phyloP scores from a whole-genome alignment of 2,113 vertebrate genomes.

The Oreochromis spilurus region DNA sequence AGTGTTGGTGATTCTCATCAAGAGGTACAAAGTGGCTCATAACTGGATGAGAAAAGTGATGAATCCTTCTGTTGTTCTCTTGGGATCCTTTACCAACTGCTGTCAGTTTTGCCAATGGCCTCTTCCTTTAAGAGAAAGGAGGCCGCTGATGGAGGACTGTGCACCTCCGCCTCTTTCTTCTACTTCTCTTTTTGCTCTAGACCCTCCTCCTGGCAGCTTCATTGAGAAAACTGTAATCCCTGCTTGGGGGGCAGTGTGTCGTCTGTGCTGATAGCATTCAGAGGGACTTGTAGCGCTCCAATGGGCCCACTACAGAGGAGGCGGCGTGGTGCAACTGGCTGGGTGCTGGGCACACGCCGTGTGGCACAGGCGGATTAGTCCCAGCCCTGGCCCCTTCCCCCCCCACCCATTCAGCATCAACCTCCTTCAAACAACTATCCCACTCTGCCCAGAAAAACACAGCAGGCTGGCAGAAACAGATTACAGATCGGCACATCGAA shows the following conservation, averaged over 20 bases:
- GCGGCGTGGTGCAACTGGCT: slow-evolving; percentile 46
- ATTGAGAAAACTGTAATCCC: slow-evolving; percentile 69
- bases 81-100: slow-evolving; percentile 44
- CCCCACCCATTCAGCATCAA: slow-evolving; percentile 8
- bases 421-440: slow-evolving; percentile 49
- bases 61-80: slow-evolving; percentile 40
- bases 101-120: slow-evolving; percentile 56
- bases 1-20: slow-evolving; percentile 54
- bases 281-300: slow-evolving; percentile 58
- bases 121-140: slow-evolving; percentile 54
- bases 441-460: slow-evolving; percentile 33
- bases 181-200: slow-evolving; percentile 37
- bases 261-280: slow-evolving; percentile 74
- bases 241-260: slow-evolving; percentile 69
- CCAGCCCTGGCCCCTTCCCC: neutral
- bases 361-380: slow-evolving; percentile 65
- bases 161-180: slow-evolving; percentile 49
- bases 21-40: slow-evolving; percentile 34
- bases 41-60: slow-evolving; percentile 51
- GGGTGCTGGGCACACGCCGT: slow-evolving; percentile 52
- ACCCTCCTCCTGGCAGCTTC: slow-evolving; percentile 58
- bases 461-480: slow-evolving; percentile 59
- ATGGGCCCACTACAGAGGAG: slow-evolving; percentile 63
- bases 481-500: slow-evolving; percentile 48
- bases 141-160: slow-evolving; percentile 47